Conservation (phyloP, 2,888 invertebrate genomes). For the Synergus japonicus region DNA sequence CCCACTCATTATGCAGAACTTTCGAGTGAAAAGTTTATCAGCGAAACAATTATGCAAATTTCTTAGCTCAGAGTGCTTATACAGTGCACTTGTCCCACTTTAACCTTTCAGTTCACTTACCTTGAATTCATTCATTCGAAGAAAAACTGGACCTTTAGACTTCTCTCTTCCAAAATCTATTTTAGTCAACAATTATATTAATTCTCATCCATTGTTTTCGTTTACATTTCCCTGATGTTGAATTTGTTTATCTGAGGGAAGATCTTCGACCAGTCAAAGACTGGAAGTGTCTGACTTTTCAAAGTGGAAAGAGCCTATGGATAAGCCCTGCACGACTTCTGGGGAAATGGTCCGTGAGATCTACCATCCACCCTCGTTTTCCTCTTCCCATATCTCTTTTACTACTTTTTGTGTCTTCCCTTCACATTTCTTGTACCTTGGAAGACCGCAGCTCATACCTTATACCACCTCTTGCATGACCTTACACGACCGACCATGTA, state of each 20-base stretch:
- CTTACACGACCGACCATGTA: constrained; percentile 39
- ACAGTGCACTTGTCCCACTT: background rate
- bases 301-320: constrained; percentile 45
- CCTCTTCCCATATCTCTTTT: constrained; percentile 37
- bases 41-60: constrained; percentile 35
- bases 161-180: constrained; percentile 2
- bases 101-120: background rate
- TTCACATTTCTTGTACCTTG: constrained; percentile 30
- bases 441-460: constrained; percentile 17
- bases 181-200: constrained; percentile 11
- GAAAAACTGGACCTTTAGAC: background rate
- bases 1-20: background rate
- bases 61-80: constrained; percentile 7
- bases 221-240: background rate
- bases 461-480: constrained; percentile 36
- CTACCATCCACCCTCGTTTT: constrained; percentile 40
- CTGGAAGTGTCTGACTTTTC: constrained; percentile 7
- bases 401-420: constrained; percentile 38
- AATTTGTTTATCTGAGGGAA: background rate
- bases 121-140: constrained; percentile 9
- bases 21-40: constrained; percentile 21
- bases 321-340: constrained; percentile 55
- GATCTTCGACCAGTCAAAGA: background rate
- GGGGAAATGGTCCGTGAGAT: constrained; percentile 62
- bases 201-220: constrained; percentile 1